A percentile compares a stretch with the other conserved stretches of the same genome.
These are phyloP conservation scores for Carapus acus DNA, from an alignment of 2,797 vertebrate species.

Conservation along the genomic window DNA sequence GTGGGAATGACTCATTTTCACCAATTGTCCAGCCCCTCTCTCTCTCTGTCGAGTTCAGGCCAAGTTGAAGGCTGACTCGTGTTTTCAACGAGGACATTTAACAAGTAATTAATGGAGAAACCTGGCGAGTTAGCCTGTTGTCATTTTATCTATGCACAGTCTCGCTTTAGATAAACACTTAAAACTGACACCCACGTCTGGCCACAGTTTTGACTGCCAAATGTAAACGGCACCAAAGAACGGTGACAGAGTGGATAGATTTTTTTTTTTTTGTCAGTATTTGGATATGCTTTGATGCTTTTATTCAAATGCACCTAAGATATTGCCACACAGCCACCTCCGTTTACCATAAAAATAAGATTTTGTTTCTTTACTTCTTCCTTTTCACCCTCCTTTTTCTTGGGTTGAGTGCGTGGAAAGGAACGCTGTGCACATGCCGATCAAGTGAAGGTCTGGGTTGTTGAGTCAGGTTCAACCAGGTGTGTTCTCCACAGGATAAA, in stretches of 20 bases:
- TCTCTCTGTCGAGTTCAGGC: constrained; percentile 53
- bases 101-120: constrained; percentile 61
- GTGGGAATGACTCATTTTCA: constrained; percentile 55
- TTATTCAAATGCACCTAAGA: constrained; percentile 75
- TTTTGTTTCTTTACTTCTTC: constrained; percentile 50
- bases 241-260: constrained; percentile 23
- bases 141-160: constrained; percentile 52
- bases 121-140: constrained; percentile 32
- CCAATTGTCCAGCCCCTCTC: constrained; percentile 57
- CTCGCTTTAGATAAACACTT: constrained; percentile 64
- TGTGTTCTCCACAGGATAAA: constrained; percentile 33
- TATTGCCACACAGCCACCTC: constrained; percentile 63
- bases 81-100: constrained; percentile 63
- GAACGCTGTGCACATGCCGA: constrained; percentile 50
- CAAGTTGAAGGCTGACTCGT: constrained; percentile 51
- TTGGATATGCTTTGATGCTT: constrained; percentile 74
- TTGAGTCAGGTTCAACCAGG: constrained; percentile 30
- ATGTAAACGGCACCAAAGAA: constrained; percentile 74
- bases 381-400: constrained; percentile 15
- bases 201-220: constrained; percentile 81
- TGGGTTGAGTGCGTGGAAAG: constrained; percentile 54
- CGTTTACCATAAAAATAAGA: constrained; percentile 69
- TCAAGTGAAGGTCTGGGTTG: constrained; percentile 33
- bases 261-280: constrained; percentile 58
- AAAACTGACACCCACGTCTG: constrained; percentile 66